Conservation (phyloP, 2,113 vertebrate species). For the Ursus arctos region DNA sequence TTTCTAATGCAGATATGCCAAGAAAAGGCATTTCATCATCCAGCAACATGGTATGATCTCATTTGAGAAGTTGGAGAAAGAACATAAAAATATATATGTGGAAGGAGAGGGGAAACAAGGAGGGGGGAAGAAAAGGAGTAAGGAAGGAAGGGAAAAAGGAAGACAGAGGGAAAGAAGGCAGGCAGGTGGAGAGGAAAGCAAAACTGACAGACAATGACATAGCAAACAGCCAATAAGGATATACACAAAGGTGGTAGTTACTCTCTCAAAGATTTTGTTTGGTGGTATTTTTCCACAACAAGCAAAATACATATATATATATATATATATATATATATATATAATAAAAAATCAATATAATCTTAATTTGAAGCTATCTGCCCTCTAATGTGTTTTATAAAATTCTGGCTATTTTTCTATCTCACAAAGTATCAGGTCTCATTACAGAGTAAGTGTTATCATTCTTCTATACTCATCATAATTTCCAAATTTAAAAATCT, state of each 20-base stretch:
- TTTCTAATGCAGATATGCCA: neutral
- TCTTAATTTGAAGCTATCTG: neutral
- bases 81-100: neutral
- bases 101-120: neutral
- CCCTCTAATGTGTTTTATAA: neutral
- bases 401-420: neutral
- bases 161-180: neutral
- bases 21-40: neutral
- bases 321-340: too few species aligned
- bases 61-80: neutral
- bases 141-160: neutral
- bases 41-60: neutral
- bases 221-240: neutral
- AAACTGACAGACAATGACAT: neutral
- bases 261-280: constrained; percentile 10
- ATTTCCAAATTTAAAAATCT: neutral
- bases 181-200: neutral
- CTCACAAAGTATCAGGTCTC: neutral
- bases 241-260: neutral
- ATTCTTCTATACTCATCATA: neutral
- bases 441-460: neutral
- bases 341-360: neutral
- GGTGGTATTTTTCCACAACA: neutral
- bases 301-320: neutral
- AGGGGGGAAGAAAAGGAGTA: neutral